phyloP scores from a whole-genome alignment of 1,140 invertebrate species.

The Drosophila neocordata region DNA sequence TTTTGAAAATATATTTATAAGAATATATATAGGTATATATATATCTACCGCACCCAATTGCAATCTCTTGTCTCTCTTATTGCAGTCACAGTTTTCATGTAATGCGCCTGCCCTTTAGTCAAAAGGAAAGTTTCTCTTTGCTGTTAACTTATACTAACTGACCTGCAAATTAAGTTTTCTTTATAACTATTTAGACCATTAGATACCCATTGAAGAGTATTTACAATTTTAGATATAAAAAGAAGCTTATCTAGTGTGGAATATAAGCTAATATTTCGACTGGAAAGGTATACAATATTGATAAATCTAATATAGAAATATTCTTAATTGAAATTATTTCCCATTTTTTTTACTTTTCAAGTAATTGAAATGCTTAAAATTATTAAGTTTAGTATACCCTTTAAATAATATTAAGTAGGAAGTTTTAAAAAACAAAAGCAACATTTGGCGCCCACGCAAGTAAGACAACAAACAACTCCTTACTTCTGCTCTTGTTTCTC shows the following conservation, averaged over 20 bases:
- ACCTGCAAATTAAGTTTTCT: conserved; percentile 67
- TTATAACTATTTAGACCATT: not conserved
- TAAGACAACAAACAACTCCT: conserved; percentile 44
- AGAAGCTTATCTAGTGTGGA: no score
- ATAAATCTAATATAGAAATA: no score
- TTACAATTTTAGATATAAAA: not conserved
- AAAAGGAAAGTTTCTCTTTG: conserved; percentile 67
- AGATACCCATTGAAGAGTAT: not conserved
- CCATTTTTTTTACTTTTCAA: not conserved
- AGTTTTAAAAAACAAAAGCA: conserved; percentile 24
- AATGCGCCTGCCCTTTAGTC: conserved; percentile 59
- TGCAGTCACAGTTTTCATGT: conserved; percentile 29
- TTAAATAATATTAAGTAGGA: not conserved
- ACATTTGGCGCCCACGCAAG: conserved; percentile 68
- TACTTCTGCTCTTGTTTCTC: conserved; percentile 28
- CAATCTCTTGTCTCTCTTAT: conserved; percentile 7
- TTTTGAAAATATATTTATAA: conserved; percentile 75
- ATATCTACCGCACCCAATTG: conserved; percentile 63
- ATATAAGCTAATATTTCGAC: no score
- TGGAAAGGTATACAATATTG: no score
- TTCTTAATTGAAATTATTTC: no score
- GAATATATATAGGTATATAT: conserved; percentile 47
- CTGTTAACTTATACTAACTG: conserved; percentile 63
- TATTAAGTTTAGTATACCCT: not conserved
- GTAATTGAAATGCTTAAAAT: not conserved